Conservation (phyloP, 2,797 vertebrate species). For the Hylomyscus alleni region DNA sequence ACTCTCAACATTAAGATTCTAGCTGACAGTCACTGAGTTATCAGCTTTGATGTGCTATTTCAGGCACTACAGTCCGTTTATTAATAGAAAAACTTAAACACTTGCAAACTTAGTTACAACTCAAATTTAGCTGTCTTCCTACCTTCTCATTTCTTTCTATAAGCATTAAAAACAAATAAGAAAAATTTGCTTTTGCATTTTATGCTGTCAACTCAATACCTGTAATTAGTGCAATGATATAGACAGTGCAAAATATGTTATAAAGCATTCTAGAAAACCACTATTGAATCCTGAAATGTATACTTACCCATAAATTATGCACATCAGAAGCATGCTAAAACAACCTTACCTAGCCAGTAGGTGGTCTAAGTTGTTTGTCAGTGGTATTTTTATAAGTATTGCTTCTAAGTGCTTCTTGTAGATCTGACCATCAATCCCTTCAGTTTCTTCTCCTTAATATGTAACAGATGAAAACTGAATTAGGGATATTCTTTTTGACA, state of each 20-base stretch:
- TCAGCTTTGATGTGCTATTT: background rate
- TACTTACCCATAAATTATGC: background rate
- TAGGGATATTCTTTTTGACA: background rate
- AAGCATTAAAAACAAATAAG: slow-evolving; percentile 27
- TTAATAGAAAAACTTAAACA: background rate
- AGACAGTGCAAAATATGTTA: slow-evolving; percentile 24
- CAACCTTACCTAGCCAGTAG: slow-evolving; percentile 90
- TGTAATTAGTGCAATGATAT: slow-evolving; percentile 44
- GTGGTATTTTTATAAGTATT: slow-evolving; percentile 90
- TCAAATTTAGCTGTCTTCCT: background rate
- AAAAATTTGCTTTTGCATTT: slow-evolving; percentile 48
- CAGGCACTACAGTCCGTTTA: background rate
- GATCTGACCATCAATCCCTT: slow-evolving; percentile 76
- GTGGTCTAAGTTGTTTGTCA: slow-evolving; percentile 91
- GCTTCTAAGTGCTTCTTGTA: slow-evolving; percentile 88
- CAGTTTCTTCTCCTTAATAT: slow-evolving; percentile 81
- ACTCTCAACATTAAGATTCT: background rate
- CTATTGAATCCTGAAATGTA: background rate
- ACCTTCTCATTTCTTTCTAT: slow-evolving; percentile 30
- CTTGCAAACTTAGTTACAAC: background rate
- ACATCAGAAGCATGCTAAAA: slow-evolving; percentile 11
- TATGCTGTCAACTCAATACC: slow-evolving; percentile 14
- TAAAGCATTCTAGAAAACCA: slow-evolving; percentile 22
- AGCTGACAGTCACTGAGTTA: background rate
- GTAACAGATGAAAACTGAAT: slow-evolving; percentile 11